Evolutionary conservation across 2,797 vertebrate genomes (phyloP).

Genomic region (Echeneis naucrates): DNA sequence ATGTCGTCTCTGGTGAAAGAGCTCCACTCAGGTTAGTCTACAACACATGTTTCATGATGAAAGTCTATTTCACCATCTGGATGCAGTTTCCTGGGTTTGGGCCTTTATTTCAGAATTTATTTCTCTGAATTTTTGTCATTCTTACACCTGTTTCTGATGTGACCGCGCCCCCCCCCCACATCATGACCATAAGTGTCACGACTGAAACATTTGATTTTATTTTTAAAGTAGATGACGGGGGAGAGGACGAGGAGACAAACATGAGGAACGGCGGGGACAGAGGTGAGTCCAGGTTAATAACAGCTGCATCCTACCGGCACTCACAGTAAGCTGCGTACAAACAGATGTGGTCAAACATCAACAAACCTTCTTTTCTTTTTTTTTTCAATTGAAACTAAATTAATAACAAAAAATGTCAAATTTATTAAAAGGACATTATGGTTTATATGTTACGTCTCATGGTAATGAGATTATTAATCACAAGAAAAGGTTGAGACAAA

Average conservation of each 20-base stretch:
- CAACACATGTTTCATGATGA: neutral
- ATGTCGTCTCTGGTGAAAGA: constrained; percentile 98
- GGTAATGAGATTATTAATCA: constrained; percentile 12
- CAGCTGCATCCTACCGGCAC: neutral
- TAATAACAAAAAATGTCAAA: constrained; percentile 65
- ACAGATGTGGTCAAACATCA: constrained; percentile 2
- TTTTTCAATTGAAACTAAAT: constrained; percentile 72
- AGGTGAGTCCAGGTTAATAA: constrained; percentile 79
- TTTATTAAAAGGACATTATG: constrained; percentile 44
- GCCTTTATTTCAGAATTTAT: neutral
- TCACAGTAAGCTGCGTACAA: neutral
- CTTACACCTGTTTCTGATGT: neutral
- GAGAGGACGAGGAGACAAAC: constrained; percentile 89
- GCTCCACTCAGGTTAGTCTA: constrained; percentile 92
- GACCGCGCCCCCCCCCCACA: neutral
- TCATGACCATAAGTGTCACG: neutral
- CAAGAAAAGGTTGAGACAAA: constrained; percentile 6
- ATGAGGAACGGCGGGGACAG: constrained; percentile 93
- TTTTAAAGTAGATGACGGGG: constrained; percentile 88
- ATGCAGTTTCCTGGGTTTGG: constrained; percentile 4
- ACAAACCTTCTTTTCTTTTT: constrained; percentile 32
- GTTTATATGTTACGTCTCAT: constrained; percentile 13
- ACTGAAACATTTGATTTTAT: constrained; percentile 22
- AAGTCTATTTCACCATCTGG: neutral
- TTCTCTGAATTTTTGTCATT: neutral